Conservation (phyloP, 2,113 vertebrate genomes). For the Mirounga angustirostris region DNA sequence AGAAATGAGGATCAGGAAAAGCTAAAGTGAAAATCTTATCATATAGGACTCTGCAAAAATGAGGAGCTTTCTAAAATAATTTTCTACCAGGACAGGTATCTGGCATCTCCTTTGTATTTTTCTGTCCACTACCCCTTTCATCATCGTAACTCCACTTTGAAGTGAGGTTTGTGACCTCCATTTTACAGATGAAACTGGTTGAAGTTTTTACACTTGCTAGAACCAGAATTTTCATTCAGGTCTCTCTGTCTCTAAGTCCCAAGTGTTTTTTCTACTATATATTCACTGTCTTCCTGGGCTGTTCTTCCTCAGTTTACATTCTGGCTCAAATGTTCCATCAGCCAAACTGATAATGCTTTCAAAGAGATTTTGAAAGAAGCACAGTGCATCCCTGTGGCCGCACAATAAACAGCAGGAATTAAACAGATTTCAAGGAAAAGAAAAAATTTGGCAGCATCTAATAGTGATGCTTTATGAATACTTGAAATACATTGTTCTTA, state of each 20-base stretch:
- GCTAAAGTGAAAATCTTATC: not conserved
- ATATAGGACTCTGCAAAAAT: not conserved
- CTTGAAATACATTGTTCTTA: not conserved
- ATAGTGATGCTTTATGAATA: not conserved
- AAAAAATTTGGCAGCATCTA: not conserved
- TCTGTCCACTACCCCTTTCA: not conserved
- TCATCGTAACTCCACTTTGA: not conserved
- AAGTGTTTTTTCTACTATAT: not conserved
- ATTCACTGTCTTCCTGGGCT: not conserved
- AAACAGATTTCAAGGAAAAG: not conserved
- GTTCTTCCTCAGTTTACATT: slow-evolving; percentile 33
- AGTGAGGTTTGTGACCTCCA: not conserved
- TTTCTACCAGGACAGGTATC: not conserved
- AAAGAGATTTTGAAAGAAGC: slow-evolving; percentile 51
- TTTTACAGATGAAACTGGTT: not conserved
- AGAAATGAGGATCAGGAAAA: not conserved
- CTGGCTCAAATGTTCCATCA: not conserved
- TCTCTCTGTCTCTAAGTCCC: not conserved
- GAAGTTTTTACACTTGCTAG: not conserved
- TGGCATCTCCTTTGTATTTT: not conserved
- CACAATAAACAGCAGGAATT: slow-evolving; percentile 27
- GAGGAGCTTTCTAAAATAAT: not conserved
- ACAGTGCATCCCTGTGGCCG: slow-evolving; percentile 71
- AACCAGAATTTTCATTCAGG: not conserved
- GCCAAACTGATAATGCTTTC: slow-evolving; percentile 1